Evolutionary conservation across 2,888 invertebrate species (phyloP).

Genomic region (Eumerus sabulonum): DNA sequence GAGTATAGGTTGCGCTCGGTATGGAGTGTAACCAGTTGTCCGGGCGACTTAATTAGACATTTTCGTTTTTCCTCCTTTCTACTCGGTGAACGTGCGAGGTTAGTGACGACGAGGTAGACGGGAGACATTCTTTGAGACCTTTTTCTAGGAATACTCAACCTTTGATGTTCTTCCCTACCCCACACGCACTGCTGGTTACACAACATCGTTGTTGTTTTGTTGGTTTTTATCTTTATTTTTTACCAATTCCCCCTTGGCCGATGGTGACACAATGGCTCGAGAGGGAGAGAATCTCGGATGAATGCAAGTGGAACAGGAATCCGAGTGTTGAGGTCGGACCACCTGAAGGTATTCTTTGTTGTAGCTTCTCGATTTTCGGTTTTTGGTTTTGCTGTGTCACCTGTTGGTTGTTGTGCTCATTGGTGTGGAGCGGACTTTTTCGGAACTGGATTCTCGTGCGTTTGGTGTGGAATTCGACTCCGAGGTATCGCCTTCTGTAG

Average conservation of each 20-base stretch:
- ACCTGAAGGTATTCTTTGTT: constrained; percentile 39
- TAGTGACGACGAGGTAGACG: neutral
- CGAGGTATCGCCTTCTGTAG: no score
- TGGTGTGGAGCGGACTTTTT: constrained; percentile 40
- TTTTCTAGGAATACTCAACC: constrained; percentile 57
- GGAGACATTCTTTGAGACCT: constrained; percentile 32
- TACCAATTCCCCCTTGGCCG: neutral
- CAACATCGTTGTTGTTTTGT: neutral
- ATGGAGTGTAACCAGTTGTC: constrained; percentile 52
- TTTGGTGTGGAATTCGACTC: constrained; percentile 27
- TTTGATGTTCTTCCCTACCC: constrained; percentile 32
- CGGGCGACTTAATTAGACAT: constrained; percentile 13
- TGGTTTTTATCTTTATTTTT: neutral
- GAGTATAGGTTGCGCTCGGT: constrained; percentile 7
- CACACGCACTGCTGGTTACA: constrained; percentile 11
- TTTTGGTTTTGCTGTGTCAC: constrained; percentile 17
- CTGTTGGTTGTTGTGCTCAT: constrained; percentile 34
- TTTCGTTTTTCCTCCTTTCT: constrained; percentile 35
- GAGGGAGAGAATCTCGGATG: constrained; percentile 34
- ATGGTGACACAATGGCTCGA: constrained; percentile 33
- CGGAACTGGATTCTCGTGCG: constrained; percentile 38
- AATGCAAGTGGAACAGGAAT: constrained; percentile 21
- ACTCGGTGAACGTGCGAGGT: constrained; percentile 18
- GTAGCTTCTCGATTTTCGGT: neutral
- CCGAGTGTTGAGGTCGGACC: constrained; percentile 41